These are phyloP conservation scores for Leptopilina syphax DNA, from an alignment of 2,888 invertebrate genomes.

Conservation along the genomic window DNA sequence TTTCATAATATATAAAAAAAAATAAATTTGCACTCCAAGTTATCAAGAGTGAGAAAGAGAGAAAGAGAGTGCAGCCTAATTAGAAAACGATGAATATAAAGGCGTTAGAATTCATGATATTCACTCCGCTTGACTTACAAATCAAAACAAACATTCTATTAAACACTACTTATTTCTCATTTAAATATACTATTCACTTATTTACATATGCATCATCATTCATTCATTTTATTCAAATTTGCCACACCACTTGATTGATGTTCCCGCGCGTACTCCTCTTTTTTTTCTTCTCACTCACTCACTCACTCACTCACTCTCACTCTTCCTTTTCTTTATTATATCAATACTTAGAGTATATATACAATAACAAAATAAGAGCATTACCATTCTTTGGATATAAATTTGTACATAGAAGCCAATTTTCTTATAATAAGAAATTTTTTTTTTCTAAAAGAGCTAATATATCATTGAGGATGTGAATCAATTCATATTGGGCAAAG, in stretches of 20 bases:
- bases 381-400: not conserved
- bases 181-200: slow-evolving; percentile 31
- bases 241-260: slow-evolving; percentile 27
- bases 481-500: slow-evolving; percentile 31
- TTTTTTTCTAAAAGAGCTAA: slow-evolving; percentile 4
- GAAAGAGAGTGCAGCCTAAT: too few relatives aligned
- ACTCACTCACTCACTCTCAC: not conserved
- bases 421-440: slow-evolving; percentile 1
- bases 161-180: slow-evolving; percentile 26
- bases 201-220: slow-evolving; percentile 36
- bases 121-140: slow-evolving; percentile 15
- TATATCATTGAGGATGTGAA: slow-evolving; percentile 46
- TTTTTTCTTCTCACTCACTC: slow-evolving; percentile 35
- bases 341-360: too few relatives aligned
- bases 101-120: slow-evolving; percentile 10
- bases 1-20: too few relatives aligned
- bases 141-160: slow-evolving; percentile 33
- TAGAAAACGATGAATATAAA: not conserved
- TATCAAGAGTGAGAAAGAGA: too few relatives aligned
- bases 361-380: not conserved
- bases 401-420: slow-evolving; percentile 20
- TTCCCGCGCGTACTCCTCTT: slow-evolving; percentile 26
- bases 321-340: slow-evolving; percentile 25
- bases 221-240: slow-evolving; percentile 41
- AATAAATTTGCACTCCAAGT: too few relatives aligned